A percentile compares a stretch with the other conserved stretches of the same genome.
Evolutionary conservation across 1,140 invertebrate genomes (phyloP).

Genomic region (Tribolium madens): DNA sequence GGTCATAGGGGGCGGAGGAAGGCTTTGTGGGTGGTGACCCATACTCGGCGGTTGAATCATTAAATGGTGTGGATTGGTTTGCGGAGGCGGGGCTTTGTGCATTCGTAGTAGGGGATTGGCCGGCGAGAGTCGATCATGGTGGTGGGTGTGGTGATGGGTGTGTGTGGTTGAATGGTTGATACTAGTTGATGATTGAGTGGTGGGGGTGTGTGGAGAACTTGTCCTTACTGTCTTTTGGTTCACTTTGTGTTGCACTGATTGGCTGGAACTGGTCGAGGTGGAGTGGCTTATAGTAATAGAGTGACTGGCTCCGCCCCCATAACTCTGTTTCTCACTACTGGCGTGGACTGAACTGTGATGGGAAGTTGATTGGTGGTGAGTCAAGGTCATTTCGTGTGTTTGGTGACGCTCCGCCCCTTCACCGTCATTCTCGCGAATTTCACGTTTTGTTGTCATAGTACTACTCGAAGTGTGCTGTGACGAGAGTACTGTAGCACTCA

Average conservation of each 20-base stretch:
- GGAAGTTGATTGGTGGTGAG: constrained; percentile 73
- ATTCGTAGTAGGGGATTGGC: constrained; percentile 61
- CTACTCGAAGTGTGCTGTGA: constrained; percentile 74
- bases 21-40: constrained; percentile 65
- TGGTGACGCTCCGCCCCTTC: constrained; percentile 68
- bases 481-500: constrained; percentile 76
- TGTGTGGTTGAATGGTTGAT: constrained; percentile 67
- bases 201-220: constrained; percentile 68
- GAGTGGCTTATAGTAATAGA: constrained; percentile 76
- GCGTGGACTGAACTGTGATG: constrained; percentile 74
- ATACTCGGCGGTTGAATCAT: constrained; percentile 73
- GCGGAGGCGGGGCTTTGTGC: constrained; percentile 61
- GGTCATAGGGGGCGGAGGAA: constrained; percentile 66
- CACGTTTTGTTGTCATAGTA: constrained; percentile 70
- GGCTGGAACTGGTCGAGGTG: constrained; percentile 73
- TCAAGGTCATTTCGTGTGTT: constrained; percentile 72
- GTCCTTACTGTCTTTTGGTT: constrained; percentile 66
- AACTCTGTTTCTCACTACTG: constrained; percentile 71
- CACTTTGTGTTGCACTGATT: constrained; percentile 67
- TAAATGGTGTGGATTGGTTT: constrained; percentile 74
- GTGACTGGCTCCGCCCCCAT: constrained; percentile 69
- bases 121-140: constrained; percentile 70
- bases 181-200: constrained; percentile 68
- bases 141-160: constrained; percentile 70
- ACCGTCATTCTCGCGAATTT: constrained; percentile 66